These are phyloP conservation scores for Dastarcus helophoroides DNA, from an alignment of 2,888 invertebrate genomes.

Conservation along the genomic window DNA sequence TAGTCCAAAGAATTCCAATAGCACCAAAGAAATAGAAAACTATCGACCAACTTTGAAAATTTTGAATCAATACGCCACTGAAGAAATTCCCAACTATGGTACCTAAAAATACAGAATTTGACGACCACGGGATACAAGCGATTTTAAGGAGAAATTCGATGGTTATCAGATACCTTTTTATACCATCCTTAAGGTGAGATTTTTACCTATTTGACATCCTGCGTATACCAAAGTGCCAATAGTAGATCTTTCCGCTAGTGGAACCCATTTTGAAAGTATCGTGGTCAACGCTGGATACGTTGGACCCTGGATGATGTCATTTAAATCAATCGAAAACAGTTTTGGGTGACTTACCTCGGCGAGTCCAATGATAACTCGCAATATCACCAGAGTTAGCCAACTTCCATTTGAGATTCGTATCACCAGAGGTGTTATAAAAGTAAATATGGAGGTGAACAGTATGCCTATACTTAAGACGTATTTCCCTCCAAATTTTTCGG, in stretches of 20 bases:
- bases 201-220: slow-evolving; percentile 56
- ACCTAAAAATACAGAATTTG: too few species aligned
- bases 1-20: too few species aligned
- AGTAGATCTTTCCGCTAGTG: slow-evolving; percentile 61
- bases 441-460: slow-evolving; percentile 68
- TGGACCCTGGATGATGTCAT: slow-evolving; percentile 46
- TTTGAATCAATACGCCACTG: too few species aligned
- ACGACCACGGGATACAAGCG: too few species aligned
- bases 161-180: too few species aligned
- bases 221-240: slow-evolving; percentile 71
- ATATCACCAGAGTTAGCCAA: slow-evolving; percentile 52
- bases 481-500: slow-evolving; percentile 75
- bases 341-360: slow-evolving; percentile 52
- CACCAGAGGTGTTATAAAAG: slow-evolving; percentile 65
- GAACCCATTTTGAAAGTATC: slow-evolving; percentile 69
- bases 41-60: too few species aligned
- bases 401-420: slow-evolving; percentile 52
- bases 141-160: too few species aligned
- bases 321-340: background rate
- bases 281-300: slow-evolving; percentile 75
- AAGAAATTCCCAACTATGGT: too few species aligned
- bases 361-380: slow-evolving; percentile 67
- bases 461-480: slow-evolving; percentile 72
- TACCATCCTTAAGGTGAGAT: too few species aligned
- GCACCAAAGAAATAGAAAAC: too few species aligned